Evolutionary conservation across 2,113 vertebrate genomes (phyloP).

Genomic region (Mesitornis unicolor): DNA sequence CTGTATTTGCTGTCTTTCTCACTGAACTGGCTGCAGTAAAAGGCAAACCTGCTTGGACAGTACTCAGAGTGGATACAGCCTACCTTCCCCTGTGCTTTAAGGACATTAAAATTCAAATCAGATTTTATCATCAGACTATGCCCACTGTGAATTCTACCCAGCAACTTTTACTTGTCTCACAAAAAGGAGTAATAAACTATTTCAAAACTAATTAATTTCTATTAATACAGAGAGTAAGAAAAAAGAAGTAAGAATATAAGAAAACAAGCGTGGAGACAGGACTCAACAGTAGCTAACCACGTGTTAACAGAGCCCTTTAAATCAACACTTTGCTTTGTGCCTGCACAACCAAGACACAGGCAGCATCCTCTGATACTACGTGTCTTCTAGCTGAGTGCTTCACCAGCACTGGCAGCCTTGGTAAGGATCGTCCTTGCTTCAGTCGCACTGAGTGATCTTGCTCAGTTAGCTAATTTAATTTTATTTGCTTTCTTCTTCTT

Average conservation of each 20-base stretch:
- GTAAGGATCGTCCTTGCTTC: background rate
- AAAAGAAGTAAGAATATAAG: background rate
- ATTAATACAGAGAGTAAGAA: background rate
- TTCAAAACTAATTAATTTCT: background rate
- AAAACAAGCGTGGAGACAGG: background rate
- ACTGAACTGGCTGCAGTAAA: background rate
- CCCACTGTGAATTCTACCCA: background rate
- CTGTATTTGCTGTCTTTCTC: background rate
- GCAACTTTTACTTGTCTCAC: background rate
- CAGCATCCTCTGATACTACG: background rate
- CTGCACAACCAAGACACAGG: background rate
- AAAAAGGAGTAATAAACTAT: background rate
- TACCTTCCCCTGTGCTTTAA: background rate
- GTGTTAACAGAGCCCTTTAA: background rate
- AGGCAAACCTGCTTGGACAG: background rate
- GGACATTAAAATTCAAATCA: background rate
- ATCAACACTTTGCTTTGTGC: background rate
- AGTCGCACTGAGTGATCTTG: background rate
- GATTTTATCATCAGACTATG: background rate
- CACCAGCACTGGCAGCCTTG: background rate
- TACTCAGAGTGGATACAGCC: background rate
- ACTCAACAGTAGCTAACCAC: background rate
- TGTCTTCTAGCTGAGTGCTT: background rate
- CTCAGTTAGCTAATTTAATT: background rate
- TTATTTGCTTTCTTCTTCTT: constrained; percentile 43